Conservation (phyloP, 2,113 vertebrate genomes). For the Cynoglossus semilaevis region DNA sequence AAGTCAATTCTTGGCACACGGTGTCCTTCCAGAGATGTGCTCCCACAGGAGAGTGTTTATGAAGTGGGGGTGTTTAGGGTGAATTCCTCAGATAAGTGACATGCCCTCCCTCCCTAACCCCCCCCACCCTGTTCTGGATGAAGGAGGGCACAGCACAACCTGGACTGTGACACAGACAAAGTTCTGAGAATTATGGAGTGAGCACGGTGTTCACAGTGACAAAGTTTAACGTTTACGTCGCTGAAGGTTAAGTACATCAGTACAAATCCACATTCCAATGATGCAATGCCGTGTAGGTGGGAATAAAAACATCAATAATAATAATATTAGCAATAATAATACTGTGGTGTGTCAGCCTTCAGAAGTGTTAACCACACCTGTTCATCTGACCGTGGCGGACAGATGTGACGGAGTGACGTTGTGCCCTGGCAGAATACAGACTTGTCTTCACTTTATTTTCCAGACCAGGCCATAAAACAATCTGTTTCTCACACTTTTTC, state of each 20-base stretch:
- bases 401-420: constrained; percentile 6
- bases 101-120: constrained; percentile 41
- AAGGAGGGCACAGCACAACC: constrained; percentile 22
- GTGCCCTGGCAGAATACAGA: constrained; percentile 10
- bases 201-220: not conserved
- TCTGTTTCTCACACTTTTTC: constrained; percentile 11
- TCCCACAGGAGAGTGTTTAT: constrained; percentile 71
- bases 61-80: constrained; percentile 58
- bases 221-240: not conserved
- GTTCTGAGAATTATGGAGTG: not conserved
- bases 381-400: constrained; percentile 23
- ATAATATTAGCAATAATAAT: too few species aligned
- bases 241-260: too few species aligned
- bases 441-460: constrained; percentile 12
- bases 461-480: not conserved
- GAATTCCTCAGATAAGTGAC: constrained; percentile 75
- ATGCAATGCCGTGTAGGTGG: too few species aligned
- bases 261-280: too few species aligned
- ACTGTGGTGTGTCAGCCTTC: constrained; percentile 17
- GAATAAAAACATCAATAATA: too few species aligned
- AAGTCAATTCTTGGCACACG: constrained; percentile 19
- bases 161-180: constrained; percentile 31
- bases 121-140: constrained; percentile 29
- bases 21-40: constrained; percentile 19
- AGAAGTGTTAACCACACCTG: not conserved